Evolutionary conservation across 2,888 invertebrate genomes (phyloP).

Genomic region (Chelonus formosanus): DNA sequence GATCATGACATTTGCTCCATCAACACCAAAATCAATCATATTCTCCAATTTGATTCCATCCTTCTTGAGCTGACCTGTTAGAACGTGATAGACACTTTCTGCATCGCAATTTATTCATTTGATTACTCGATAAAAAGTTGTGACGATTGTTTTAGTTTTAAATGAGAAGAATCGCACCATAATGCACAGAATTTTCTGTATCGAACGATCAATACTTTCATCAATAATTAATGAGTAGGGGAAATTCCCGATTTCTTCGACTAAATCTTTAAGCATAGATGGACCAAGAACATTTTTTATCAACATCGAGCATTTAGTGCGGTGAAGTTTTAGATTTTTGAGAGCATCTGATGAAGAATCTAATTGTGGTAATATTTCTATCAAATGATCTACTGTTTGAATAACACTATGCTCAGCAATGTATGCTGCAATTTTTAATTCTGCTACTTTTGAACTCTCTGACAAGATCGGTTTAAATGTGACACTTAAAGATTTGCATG

Average conservation of each 20-base stretch:
- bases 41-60: slow-evolving; percentile 41
- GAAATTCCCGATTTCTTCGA: slow-evolving; percentile 49
- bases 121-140: slow-evolving; percentile 42
- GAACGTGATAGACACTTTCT: slow-evolving; percentile 27
- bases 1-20: slow-evolving; percentile 46
- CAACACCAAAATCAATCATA: slow-evolving; percentile 44
- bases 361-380: slow-evolving; percentile 39
- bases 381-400: slow-evolving; percentile 41
- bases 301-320: slow-evolving; percentile 48
- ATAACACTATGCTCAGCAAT: slow-evolving; percentile 45
- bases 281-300: slow-evolving; percentile 53
- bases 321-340: slow-evolving; percentile 44
- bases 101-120: slow-evolving; percentile 37
- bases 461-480: slow-evolving; percentile 26
- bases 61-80: slow-evolving; percentile 37
- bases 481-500: slow-evolving; percentile 25
- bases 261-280: slow-evolving; percentile 46
- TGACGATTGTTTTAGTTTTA: slow-evolving; percentile 30
- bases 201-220: slow-evolving; percentile 47
- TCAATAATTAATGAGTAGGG: slow-evolving; percentile 51
- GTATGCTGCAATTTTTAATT: slow-evolving; percentile 47
- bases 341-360: slow-evolving; percentile 43
- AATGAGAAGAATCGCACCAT: slow-evolving; percentile 39
- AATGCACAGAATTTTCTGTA: slow-evolving; percentile 39
- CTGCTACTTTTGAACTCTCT: slow-evolving; percentile 39